phyloP scores from a whole-genome alignment of 2,888 invertebrate genomes.

The Drosophila cognata region DNA sequence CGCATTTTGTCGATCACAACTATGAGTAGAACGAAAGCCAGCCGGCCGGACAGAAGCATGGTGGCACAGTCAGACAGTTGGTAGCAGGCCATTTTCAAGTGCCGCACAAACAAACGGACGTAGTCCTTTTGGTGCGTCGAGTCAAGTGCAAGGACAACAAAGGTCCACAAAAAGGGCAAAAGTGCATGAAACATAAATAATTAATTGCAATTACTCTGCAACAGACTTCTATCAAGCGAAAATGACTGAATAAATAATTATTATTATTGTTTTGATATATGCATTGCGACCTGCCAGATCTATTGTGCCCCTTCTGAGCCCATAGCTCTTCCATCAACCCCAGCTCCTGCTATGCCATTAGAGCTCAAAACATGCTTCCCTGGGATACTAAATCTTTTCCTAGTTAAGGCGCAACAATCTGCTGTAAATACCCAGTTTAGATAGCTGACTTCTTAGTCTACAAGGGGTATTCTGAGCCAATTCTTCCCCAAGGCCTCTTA shows the following conservation, averaged over 20 bases:
- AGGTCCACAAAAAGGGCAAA: constrained; percentile 7
- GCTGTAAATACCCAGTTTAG: too few species aligned
- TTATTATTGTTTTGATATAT: neutral
- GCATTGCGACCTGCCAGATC: neutral
- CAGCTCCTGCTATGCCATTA: too few species aligned
- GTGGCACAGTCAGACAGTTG: neutral
- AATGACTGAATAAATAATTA: neutral
- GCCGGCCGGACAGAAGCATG: neutral
- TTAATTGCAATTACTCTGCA: constrained; percentile 9
- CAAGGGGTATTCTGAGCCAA: too few species aligned
- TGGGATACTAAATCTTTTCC: too few species aligned
- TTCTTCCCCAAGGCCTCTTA: too few species aligned
- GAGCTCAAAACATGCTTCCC: too few species aligned
- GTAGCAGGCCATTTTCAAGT: constrained; percentile 19
- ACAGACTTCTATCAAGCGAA: neutral
- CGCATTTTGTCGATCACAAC: constrained; percentile 43
- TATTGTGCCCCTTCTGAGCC: neutral
- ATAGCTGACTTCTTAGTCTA: too few species aligned
- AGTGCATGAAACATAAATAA: constrained; percentile 23
- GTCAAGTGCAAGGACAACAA: constrained; percentile 50
- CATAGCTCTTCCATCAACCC: neutral
- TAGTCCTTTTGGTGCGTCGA: constrained; percentile 18
- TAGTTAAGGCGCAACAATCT: too few species aligned
- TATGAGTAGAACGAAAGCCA: constrained; percentile 8
- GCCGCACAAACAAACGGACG: constrained; percentile 36